These are phyloP conservation scores for Dicaeum eximium DNA, from an alignment of 2,113 vertebrate genomes.

Conservation along the genomic window DNA sequence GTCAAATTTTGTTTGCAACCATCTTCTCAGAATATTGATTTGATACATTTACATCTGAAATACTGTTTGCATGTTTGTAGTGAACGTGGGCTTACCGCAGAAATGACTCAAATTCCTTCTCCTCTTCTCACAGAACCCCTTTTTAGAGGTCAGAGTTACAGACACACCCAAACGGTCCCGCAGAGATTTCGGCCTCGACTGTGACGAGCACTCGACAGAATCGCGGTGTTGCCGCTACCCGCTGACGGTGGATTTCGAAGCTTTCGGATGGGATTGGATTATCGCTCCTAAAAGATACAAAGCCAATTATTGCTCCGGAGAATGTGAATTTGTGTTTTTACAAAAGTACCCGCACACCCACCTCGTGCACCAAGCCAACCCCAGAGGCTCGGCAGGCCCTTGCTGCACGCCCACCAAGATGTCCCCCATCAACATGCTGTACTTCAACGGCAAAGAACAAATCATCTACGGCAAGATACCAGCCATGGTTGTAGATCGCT, in stretches of 20 bases:
- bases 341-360: conserved; percentile 98
- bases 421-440: conserved; percentile 99
- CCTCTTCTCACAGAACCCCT: conserved; percentile 84
- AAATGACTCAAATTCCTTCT: background rate
- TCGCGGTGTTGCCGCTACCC: conserved; percentile 95
- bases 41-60: background rate
- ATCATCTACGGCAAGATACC: conserved; percentile 99
- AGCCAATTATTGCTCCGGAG: conserved; percentile 97
- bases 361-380: conserved; percentile 95
- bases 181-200: conserved; percentile 93
- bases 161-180: conserved; percentile 86
- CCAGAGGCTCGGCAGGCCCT: conserved; percentile 89
- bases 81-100: background rate
- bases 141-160: conserved; percentile 95
- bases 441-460: conserved; percentile 96
- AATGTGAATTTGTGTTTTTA: conserved; percentile 97
- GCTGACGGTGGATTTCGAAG: conserved; percentile 96
- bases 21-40: background rate
- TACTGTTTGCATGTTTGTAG: background rate
- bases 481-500: conserved; percentile 97
- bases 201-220: conserved; percentile 91
- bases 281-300: conserved; percentile 99
- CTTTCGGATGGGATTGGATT: conserved; percentile 98
- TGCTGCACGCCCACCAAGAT: conserved; percentile 99
- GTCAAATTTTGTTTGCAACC: background rate